These are phyloP conservation scores for Actinemys pallida DNA, from an alignment of 2,113 vertebrate genomes.

Conservation along the genomic window DNA sequence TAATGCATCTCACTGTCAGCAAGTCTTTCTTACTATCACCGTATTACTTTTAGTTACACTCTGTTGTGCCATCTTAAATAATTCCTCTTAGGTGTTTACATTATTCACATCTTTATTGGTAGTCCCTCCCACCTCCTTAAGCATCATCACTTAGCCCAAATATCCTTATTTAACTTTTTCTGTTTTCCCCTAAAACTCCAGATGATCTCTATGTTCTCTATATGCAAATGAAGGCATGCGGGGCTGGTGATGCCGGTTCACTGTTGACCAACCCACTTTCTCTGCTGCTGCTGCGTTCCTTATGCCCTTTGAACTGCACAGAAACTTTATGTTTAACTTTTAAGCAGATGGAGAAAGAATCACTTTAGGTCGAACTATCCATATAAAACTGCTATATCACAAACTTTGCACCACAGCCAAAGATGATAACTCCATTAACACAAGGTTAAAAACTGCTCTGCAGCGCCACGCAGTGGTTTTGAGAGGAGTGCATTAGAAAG, in stretches of 20 bases:
- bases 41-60: background rate
- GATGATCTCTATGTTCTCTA: slow-evolving; percentile 23
- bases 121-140: background rate
- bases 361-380: background rate
- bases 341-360: slow-evolving; percentile 44
- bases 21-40: background rate
- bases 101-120: background rate
- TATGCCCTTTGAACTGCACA: background rate
- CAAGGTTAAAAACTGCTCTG: slow-evolving; percentile 8
- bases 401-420: background rate
- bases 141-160: background rate
- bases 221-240: slow-evolving; percentile 14
- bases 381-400: slow-evolving; percentile 7
- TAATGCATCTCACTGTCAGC: background rate
- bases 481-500: background rate
- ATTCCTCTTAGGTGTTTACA: background rate
- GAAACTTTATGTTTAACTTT: slow-evolving; percentile 20
- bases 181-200: slow-evolving; percentile 33
- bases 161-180: slow-evolving; percentile 10
- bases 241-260: background rate
- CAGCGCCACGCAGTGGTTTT: background rate
- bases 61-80: background rate
- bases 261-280: slow-evolving; percentile 11
- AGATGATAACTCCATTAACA: slow-evolving; percentile 4
- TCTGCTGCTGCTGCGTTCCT: background rate